A percentile compares a stretch with the other conserved stretches of the same genome.
phyloP scores from a whole-genome alignment of 2,797 vertebrate species.

The Danio kyathit region DNA sequence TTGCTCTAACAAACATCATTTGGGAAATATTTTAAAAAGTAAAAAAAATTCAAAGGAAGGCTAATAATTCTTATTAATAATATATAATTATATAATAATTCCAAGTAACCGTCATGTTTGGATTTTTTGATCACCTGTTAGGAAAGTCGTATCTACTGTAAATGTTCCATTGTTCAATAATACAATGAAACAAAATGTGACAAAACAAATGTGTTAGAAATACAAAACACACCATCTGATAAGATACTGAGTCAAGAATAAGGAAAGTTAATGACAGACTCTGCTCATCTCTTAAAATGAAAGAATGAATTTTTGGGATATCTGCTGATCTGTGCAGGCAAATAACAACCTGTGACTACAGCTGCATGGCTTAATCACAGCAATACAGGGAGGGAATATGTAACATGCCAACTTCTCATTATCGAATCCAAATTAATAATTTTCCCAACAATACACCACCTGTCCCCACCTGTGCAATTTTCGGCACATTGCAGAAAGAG shows the following conservation, averaged over 20 bases:
- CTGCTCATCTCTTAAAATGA: constrained; percentile 22
- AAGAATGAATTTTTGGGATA: constrained; percentile 33
- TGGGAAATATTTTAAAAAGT: no score
- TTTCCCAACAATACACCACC: constrained; percentile 35
- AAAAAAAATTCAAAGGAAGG: no score
- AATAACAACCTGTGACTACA: constrained; percentile 37
- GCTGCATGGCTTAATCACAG: constrained; percentile 24
- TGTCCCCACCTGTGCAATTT: constrained; percentile 45
- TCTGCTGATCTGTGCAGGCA: constrained; percentile 37
- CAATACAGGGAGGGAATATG: constrained; percentile 36
- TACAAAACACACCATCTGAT: constrained; percentile 29
- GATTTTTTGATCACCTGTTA: constrained; percentile 53
- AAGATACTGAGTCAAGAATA: constrained; percentile 5
- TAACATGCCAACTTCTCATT: constrained; percentile 44
- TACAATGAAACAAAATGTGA: constrained; percentile 28
- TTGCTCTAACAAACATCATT: no score
- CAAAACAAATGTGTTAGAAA: constrained; percentile 30
- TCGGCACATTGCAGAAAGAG: constrained; percentile 19
- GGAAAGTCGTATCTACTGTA: constrained; percentile 52
- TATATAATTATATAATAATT: no score
- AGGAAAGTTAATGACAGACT: constrained; percentile 29
- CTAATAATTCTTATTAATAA: no score
- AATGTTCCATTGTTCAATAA: constrained; percentile 26
- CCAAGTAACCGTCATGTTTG: constrained; percentile 49
- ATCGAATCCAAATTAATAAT: constrained; percentile 39